Evolutionary conservation across 2,888 invertebrate genomes (phyloP).

Genomic region (Volucella inflata): DNA sequence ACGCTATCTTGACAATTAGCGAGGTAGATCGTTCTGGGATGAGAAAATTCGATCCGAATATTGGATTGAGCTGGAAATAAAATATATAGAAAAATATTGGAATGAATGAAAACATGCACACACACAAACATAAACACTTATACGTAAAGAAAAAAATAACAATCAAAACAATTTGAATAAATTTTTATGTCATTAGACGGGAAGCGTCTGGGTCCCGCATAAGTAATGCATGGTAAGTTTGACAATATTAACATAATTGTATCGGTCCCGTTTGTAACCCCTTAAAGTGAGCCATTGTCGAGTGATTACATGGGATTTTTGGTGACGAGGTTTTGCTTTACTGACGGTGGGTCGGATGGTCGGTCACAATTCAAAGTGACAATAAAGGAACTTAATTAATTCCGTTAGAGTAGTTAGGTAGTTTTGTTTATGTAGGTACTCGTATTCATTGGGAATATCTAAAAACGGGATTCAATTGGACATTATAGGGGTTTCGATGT

Average conservation of each 20-base stretch:
- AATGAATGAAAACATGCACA: neutral
- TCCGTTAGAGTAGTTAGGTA: constrained; percentile 9
- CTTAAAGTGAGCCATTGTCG: constrained; percentile 60
- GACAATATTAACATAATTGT: constrained; percentile 67
- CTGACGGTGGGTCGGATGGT: neutral
- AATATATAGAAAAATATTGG: constrained; percentile 10
- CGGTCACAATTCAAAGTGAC: constrained; percentile 19
- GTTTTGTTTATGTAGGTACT: constrained; percentile 24
- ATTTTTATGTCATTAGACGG: constrained; percentile 46
- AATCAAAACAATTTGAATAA: constrained; percentile 61
- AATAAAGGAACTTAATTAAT: constrained; percentile 55
- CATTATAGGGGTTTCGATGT: constrained; percentile 45
- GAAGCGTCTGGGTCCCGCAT: constrained; percentile 59
- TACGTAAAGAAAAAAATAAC: neutral
- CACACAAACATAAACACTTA: constrained; percentile 15
- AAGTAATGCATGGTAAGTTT: constrained; percentile 24
- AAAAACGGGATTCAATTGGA: constrained; percentile 23
- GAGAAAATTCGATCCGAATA: constrained; percentile 79
- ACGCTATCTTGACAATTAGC: constrained; percentile 78
- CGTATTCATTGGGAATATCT: constrained; percentile 26
- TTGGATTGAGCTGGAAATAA: constrained; percentile 78
- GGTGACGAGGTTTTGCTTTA: constrained; percentile 44
- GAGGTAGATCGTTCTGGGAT: constrained; percentile 79
- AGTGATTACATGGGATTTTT: constrained; percentile 69
- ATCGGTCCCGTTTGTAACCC: constrained; percentile 54